Evolutionary conservation across 2,888 invertebrate genomes (phyloP).

Genomic region (Dasysyrphus albostriatus): DNA sequence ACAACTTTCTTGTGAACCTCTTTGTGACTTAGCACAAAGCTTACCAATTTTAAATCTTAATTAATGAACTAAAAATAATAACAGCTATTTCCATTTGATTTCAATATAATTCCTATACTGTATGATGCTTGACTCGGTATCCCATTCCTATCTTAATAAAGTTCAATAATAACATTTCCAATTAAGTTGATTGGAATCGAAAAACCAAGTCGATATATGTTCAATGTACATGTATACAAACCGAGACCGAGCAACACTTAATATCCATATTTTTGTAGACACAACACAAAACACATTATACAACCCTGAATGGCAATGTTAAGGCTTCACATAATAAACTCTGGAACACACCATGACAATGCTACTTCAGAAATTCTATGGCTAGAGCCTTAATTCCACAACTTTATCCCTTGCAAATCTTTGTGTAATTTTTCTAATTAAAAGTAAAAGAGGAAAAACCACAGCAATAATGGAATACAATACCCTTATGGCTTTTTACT

Average conservation of each 20-base stretch:
- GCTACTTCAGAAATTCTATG: slow-evolving; percentile 25
- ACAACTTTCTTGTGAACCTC: neutral
- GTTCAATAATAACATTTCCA: slow-evolving; percentile 57
- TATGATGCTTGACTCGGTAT: slow-evolving; percentile 17
- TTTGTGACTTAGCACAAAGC: slow-evolving; percentile 5
- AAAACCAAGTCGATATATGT: slow-evolving; percentile 21
- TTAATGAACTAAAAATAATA: slow-evolving; percentile 44
- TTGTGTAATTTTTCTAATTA: slow-evolving; percentile 63
- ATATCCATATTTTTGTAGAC: slow-evolving; percentile 39
- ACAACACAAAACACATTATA: slow-evolving; percentile 30
- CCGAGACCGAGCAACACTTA: slow-evolving; percentile 36
- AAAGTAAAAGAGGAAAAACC: slow-evolving; percentile 45
- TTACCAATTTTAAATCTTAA: slow-evolving; percentile 21
- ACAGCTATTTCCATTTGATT: slow-evolving; percentile 20
- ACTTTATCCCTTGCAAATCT: slow-evolving; percentile 41
- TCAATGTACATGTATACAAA: neutral
- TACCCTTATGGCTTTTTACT: slow-evolving; percentile 20
- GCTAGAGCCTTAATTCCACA: slow-evolving; percentile 22
- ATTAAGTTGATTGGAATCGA: slow-evolving; percentile 65
- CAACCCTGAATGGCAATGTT: slow-evolving; percentile 31
- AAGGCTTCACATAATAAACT: slow-evolving; percentile 22
- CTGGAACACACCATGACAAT: slow-evolving; percentile 33
- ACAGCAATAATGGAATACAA: slow-evolving; percentile 32
- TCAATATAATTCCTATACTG: neutral
- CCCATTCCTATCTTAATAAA: slow-evolving; percentile 17